Base-by-base conservation (phyloP, 2,113 vertebrate genomes). In the Megaceryle maxima region DNA sequence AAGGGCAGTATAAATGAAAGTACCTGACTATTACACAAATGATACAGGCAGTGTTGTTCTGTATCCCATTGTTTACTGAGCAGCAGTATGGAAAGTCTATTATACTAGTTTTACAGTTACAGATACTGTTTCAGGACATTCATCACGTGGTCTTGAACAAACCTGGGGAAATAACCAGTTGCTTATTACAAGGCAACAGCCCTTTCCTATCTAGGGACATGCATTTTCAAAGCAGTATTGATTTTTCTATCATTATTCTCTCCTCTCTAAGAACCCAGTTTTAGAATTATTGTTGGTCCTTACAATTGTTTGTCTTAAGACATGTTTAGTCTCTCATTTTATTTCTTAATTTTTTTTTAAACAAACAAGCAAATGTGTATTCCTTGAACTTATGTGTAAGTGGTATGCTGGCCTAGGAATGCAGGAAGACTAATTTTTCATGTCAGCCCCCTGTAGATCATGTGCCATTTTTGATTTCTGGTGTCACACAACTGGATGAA, bases 1-100 rank as follows among this genome's bases (percentile, higher is more conserved):
- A 92, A 91, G 88, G 81, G 53, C 39, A 77, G 29, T 85, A 84
- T 91, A 93, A 94, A 81, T 88, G 91, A 91, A 91, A 90, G 91
- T 75, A 33, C 37, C 43, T 94, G 62, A n/a, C 78, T 41, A 53
- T 77, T 92, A 70, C 70, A 89, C 77, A 93, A 64, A 88, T 44
- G 80, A 90, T 88, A 81, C 39, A 70, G 72, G 69, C 41, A 80
- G 39, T 63, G 9, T 31, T 88, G 79, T 76, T 75, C 76, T 83
- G 44, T 72, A 70, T 55, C 73, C 70, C 46, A 63, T 73, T 79
- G 77, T 96, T 87, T 94, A 56, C 64, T 83, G 84, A 88, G 57
- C 37, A 84, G 29, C 57, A 78, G 41, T 51, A 82, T 50, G 60
- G 64, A 44, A 81, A 89, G 82, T 81, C 76, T 91, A 37, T 88